These are phyloP conservation scores for Melanotaenia nigrans DNA, from an alignment of 2,797 vertebrate species.

Conservation along the genomic window DNA sequence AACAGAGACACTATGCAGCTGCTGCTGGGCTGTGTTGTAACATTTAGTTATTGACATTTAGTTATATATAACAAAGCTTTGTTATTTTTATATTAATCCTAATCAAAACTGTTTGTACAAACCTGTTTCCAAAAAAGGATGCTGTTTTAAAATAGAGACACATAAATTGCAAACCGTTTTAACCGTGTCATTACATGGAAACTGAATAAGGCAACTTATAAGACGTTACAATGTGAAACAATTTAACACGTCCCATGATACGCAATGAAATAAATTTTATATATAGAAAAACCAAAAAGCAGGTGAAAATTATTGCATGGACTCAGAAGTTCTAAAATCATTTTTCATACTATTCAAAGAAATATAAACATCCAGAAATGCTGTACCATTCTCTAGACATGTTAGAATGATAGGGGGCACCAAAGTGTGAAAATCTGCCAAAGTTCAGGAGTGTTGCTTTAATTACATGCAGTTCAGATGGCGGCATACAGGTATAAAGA, in stretches of 20 bases:
- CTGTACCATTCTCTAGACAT: background rate
- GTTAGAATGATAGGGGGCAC: no score
- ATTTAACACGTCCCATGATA: background rate
- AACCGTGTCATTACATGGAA: background rate
- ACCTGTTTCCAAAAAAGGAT: background rate
- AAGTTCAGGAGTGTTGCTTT: no score
- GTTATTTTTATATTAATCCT: background rate
- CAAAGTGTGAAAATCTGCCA: no score
- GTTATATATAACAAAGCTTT: background rate
- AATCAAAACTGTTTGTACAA: background rate
- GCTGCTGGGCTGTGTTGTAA: slow-evolving; percentile 1
- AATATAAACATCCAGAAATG: background rate
- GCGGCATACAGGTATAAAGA: no score
- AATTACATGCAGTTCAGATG: no score
- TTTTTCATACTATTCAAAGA: background rate
- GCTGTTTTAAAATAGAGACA: no score
- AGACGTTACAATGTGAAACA: no score
- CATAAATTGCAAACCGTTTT: no score
- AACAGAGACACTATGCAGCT: slow-evolving; percentile 1
- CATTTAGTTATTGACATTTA: background rate
- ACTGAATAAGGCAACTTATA: background rate
- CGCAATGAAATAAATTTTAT: background rate
- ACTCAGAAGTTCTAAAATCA: background rate
- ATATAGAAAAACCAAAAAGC: background rate
- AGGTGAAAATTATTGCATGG: background rate